Evolutionary conservation across 2,113 vertebrate species (phyloP).

Genomic region (Sorex araneus): DNA sequence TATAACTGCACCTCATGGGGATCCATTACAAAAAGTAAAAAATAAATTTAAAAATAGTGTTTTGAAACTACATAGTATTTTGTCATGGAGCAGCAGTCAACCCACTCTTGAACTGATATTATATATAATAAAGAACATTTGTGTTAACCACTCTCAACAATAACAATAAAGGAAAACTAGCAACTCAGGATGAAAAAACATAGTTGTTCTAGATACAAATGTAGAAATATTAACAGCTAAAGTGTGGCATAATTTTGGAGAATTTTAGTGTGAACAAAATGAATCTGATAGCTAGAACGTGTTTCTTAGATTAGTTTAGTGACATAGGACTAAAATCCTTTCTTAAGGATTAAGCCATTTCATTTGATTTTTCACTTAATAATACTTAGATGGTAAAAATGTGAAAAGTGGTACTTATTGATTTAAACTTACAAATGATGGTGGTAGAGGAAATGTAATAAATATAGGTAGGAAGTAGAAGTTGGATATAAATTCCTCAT

Average conservation of each 20-base stretch:
- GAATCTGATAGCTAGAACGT: background rate
- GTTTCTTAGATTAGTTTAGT: background rate
- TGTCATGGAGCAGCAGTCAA: too few species aligned
- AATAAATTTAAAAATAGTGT: too few species aligned
- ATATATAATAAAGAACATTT: background rate
- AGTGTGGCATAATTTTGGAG: conserved; percentile 4
- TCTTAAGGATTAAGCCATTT: background rate
- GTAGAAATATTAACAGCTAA: background rate
- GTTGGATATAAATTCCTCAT: conserved; percentile 1
- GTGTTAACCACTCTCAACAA: conserved; percentile 17
- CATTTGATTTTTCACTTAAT: conserved; percentile 29
- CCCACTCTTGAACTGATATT: background rate
- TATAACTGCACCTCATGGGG: too few species aligned
- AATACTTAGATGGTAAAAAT: background rate
- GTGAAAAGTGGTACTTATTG: background rate
- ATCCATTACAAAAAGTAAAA: too few species aligned
- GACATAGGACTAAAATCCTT: background rate
- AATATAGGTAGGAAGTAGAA: background rate
- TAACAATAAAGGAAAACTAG: conserved; percentile 37
- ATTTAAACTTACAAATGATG: conserved; percentile 49
- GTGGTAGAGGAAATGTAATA: conserved; percentile 24
- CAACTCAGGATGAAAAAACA: background rate
- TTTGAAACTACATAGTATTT: too few species aligned
- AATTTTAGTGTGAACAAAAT: background rate
- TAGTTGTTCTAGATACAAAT: background rate